Evolutionary conservation across 2,888 invertebrate genomes (phyloP).

Genomic region (Lasioglossum marginatum): DNA sequence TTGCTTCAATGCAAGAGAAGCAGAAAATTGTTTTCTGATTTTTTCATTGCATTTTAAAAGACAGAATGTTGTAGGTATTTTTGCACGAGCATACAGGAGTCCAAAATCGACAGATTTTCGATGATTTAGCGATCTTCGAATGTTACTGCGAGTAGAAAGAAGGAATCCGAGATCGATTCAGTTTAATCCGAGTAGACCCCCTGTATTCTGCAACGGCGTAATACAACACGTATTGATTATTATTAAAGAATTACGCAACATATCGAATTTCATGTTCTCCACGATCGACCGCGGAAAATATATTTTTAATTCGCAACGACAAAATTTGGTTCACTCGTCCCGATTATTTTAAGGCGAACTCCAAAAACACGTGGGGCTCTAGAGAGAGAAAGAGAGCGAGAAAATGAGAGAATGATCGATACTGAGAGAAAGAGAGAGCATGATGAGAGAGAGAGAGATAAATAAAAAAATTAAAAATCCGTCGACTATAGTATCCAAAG

Average conservation of each 20-base stretch:
- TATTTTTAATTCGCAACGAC: constrained; percentile 66
- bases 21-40: no score
- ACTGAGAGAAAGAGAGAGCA: constrained; percentile 1
- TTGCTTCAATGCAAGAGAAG: not conserved
- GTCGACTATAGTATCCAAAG: constrained; percentile 69
- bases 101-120: not conserved
- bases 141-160: not conserved
- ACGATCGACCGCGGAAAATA: constrained; percentile 56
- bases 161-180: constrained; percentile 1
- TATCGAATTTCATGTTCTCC: constrained; percentile 74
- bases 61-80: not conserved
- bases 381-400: constrained; percentile 8
- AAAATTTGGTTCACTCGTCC: constrained; percentile 51
- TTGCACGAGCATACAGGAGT: not conserved
- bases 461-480: constrained; percentile 50
- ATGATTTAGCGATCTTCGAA: not conserved
- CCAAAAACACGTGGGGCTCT: constrained; percentile 20
- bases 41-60: no score
- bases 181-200: constrained; percentile 53
- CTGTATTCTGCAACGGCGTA: constrained; percentile 58
- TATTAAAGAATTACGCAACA: constrained; percentile 74
- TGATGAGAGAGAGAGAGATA: not conserved
- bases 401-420: not conserved
- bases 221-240: constrained; percentile 65
- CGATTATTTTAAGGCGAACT: constrained; percentile 38